phyloP scores from a whole-genome alignment of 2,113 vertebrate genomes.

The Hippoglossus stenolepis region DNA sequence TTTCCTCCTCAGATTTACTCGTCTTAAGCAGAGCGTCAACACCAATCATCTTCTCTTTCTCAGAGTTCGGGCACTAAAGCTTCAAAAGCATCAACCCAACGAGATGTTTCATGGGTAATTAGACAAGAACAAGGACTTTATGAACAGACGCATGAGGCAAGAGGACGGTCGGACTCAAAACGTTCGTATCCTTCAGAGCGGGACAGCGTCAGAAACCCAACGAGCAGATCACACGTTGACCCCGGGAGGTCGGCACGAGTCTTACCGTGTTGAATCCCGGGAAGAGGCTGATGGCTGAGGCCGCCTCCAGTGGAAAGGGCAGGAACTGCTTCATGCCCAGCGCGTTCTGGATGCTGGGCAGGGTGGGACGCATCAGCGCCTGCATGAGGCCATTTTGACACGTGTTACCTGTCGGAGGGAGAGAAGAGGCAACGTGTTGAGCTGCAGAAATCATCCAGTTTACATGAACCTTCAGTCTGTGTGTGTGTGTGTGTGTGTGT shows the following conservation, averaged over 20 bases:
- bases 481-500: background rate
- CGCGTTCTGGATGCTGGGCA: constrained; percentile 88
- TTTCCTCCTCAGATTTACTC: background rate
- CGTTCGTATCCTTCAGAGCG: background rate
- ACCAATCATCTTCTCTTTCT: background rate
- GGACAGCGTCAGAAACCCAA: constrained; percentile 12
- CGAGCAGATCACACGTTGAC: constrained; percentile 9
- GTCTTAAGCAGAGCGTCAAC: background rate
- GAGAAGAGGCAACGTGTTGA: constrained; percentile 43
- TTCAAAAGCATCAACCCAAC: background rate
- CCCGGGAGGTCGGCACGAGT: constrained; percentile 37
- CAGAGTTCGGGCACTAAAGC: background rate
- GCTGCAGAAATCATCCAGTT: background rate
- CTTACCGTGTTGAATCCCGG: constrained; percentile 95
- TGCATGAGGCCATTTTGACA: constrained; percentile 95
- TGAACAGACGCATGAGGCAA: background rate
- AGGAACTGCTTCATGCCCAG: constrained; percentile 95
- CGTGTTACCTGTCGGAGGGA: constrained; percentile 86
- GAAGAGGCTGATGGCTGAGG: constrained; percentile 90
- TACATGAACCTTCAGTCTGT: background rate
- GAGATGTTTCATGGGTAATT: background rate
- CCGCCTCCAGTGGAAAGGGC: constrained; percentile 90
- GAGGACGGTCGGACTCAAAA: background rate
- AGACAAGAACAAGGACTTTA: background rate
- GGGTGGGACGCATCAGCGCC: constrained; percentile 89